phyloP scores from a whole-genome alignment of 2,113 vertebrate genomes.

The Romanogobio albipinnatus region DNA sequence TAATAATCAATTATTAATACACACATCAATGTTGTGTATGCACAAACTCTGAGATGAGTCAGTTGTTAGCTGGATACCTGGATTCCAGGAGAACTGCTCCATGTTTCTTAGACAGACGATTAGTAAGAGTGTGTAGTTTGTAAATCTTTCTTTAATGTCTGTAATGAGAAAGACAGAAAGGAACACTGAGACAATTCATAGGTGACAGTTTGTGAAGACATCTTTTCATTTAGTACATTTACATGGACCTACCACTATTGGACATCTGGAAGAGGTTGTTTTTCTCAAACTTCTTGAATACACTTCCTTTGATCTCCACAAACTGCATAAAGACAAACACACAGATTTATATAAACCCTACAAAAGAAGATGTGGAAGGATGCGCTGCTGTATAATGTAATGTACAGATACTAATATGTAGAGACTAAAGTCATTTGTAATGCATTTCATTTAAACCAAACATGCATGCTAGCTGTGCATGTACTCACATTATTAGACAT shows the following conservation, averaged over 20 bases:
- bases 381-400: not conserved
- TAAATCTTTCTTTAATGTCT: constrained; percentile 99
- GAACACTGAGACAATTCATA: not conserved
- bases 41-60: not conserved
- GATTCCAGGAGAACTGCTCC: constrained; percentile 99
- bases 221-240: not conserved
- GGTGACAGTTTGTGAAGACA: not conserved
- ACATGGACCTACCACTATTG: constrained; percentile 88
- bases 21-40: not conserved
- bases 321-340: constrained; percentile 80
- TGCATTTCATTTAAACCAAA: not conserved
- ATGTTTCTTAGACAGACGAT: constrained; percentile 98
- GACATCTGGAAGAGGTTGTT: constrained; percentile 99
- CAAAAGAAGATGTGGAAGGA: constrained; percentile 58
- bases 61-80: constrained; percentile 76
- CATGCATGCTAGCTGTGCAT: not conserved
- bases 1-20: constrained; percentile 32
- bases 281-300: constrained; percentile 99
- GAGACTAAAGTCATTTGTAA: not conserved
- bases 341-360: constrained; percentile 37
- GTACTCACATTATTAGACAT: constrained; percentile 99
- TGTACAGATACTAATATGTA: not conserved
- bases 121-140: constrained; percentile 93
- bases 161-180: constrained; percentile 64
- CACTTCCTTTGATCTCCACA: constrained; percentile 99